These are phyloP conservation scores for human DNA, from an alignment of 2,113 vertebrate genomes.

Conservation along the genomic window GRCh38 chr3:26060501-26061000, in stretches of 20 bases:
- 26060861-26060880: not conserved
- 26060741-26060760: not conserved
- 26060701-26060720: not conserved
- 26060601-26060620: not conserved
- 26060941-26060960: not conserved
- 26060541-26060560: not conserved
- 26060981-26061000: fast-evolving
- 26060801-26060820: not conserved
- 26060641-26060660: not conserved
- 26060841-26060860: not conserved
- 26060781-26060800: not conserved
- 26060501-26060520: not conserved
- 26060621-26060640: not conserved
- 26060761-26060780: not conserved
- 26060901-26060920: not conserved
- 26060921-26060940: not conserved
- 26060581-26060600: not conserved
- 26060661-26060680: not conserved
- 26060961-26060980: not conserved
- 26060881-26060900: not conserved
- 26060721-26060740: not conserved
- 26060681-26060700: not conserved
- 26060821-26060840: not conserved
- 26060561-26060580: not conserved
- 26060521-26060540: not conserved